Percentiles rank a stretch among this genome's conserved stretches.
Conservation (phyloP, 2,113 vertebrate species). For the Lathamus discolor region DNA sequence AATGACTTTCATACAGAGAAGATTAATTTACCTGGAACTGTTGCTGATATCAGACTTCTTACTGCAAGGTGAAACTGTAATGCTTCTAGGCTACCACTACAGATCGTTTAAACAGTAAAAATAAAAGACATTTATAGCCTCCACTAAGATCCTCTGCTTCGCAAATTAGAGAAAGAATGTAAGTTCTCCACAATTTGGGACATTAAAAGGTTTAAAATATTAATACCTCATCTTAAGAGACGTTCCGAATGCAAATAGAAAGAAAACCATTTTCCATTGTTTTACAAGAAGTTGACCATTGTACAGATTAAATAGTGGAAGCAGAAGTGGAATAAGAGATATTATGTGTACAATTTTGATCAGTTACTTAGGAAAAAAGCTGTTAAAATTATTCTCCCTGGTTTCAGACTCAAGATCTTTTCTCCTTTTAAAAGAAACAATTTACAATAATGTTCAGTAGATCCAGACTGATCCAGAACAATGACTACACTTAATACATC, state of each 20-base stretch:
- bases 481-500: neutral
- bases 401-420: neutral
- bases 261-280: neutral
- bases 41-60: neutral
- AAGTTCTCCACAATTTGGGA: neutral
- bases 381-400: neutral
- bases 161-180: neutral
- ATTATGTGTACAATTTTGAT: neutral
- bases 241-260: neutral
- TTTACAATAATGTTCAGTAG: neutral
- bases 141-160: neutral
- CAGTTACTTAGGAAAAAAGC: neutral
- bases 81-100: neutral
- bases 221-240: neutral
- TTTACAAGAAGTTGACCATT: neutral
- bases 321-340: neutral
- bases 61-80: neutral
- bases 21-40: constrained; percentile 3
- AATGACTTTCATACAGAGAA: neutral
- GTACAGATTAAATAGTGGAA: neutral
- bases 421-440: neutral
- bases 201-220: neutral
- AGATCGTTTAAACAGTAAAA: neutral
- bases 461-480: neutral
- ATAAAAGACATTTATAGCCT: neutral